A percentile compares a stretch with the other conserved stretches of the same genome.
These are phyloP conservation scores for Tenualosa thibaudeaui DNA, from an alignment of 2,797 vertebrate species.

Conservation along the genomic window DNA sequence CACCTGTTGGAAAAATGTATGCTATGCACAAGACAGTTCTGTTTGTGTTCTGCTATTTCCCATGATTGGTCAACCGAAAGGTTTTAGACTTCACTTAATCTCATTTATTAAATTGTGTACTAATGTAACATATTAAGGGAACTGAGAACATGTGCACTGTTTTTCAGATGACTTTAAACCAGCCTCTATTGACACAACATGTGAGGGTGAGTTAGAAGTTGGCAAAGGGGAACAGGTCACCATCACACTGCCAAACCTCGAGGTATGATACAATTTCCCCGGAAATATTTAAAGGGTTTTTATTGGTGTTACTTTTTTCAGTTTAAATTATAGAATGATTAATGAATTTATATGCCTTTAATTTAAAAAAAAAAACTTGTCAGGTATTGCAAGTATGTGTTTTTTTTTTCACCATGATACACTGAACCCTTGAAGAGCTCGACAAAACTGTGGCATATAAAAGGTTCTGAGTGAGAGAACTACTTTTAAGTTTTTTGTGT, in stretches of 20 bases:
- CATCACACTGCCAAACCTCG: constrained; percentile 94
- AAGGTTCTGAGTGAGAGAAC: neutral
- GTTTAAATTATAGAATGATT: neutral
- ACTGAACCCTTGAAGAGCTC: no score
- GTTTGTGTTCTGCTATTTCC: neutral
- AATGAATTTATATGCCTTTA: neutral
- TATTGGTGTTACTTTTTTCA: no score
- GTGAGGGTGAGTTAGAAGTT: constrained; percentile 94
- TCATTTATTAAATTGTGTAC: no score
- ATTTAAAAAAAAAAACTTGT: no score
- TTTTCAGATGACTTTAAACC: constrained; percentile 97
- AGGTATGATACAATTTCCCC: constrained; percentile 70
- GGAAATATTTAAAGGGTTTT: neutral
- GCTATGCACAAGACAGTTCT: neutral
- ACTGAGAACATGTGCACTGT: neutral
- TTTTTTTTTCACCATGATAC: no score
- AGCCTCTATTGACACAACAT: constrained; percentile 93
- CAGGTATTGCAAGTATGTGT: no score
- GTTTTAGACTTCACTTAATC: neutral
- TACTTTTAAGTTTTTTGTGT: neutral
- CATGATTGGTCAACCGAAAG: neutral
- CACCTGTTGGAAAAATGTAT: constrained; percentile 18
- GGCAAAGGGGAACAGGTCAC: constrained; percentile 98
- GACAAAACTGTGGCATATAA: no score
- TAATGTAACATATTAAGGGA: neutral